Base-by-base conservation (phyloP, 2,797 vertebrate genomes). In the Echiichthys vipera region DNA sequence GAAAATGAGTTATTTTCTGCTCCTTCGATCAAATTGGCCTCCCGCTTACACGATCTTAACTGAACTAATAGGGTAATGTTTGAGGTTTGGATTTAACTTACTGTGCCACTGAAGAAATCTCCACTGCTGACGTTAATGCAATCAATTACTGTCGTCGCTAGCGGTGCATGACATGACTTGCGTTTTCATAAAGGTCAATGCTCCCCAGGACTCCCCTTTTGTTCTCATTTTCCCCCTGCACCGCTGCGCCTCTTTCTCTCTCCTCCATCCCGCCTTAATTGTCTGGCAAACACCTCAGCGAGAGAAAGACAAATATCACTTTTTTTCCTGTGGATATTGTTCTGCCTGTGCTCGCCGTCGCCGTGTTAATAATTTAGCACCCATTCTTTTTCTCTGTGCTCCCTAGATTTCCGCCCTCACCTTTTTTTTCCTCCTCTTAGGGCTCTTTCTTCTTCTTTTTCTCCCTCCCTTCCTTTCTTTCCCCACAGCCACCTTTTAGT, bases 251-350 rank as follows among this genome's bases (percentile, higher is more conserved):
- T 45, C 30, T 51, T 2, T 39, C 34, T 58, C 34, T 58, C 42
- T 59, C 66, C 29, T 74, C 78, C 32, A 57, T 76, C 73, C 71
- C 27, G 62, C 61, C 71, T 68, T 91, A 91, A 92, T 90, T 90
- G 86, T 86, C 83, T 84, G 84, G 84, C 90, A 89, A 92, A 90
- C 80, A 88, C 84, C 88, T 89, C 87, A 55, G 87, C 80, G 1
- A 78, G 78, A 70, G 76, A 71, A 90, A 89, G 89, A 89, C 85
- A 91, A 91, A 91, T 84, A 92, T 84, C 67, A n/a, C 70, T 74
- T 83, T 80, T 82, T 87, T 88, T 14, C 81, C 80, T 74, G 89
- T 91, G 86, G 86, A 89, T 89, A 87, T 88, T 84, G 86, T 87
- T 87, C 77, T 3, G 76, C 81, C 80, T 86, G 85, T 88, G 84